Conservation (phyloP, 1,140 invertebrate genomes). For the Steinernema feltiae region DNA sequence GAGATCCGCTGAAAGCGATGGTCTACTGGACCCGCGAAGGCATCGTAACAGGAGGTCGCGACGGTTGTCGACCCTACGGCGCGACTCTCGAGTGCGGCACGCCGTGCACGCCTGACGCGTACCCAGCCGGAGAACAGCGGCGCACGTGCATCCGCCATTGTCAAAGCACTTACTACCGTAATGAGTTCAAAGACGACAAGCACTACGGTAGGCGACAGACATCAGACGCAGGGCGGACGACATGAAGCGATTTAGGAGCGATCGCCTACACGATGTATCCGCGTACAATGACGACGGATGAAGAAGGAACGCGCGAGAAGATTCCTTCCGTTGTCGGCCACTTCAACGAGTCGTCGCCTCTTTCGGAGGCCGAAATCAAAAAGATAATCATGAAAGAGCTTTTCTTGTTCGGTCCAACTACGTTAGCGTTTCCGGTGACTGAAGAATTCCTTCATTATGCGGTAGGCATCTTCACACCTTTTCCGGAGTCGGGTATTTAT, state of each 20-base stretch:
- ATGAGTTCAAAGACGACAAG: slow-evolving; percentile 53
- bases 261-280: slow-evolving; percentile 56
- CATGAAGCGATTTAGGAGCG: slow-evolving; percentile 41
- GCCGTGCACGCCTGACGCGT: slow-evolving; percentile 50
- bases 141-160: slow-evolving; percentile 45
- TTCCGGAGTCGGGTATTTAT: slow-evolving; percentile 46
- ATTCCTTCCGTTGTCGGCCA: slow-evolving; percentile 49
- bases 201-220: slow-evolving; percentile 40
- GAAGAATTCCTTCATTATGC: slow-evolving; percentile 57
- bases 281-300: slow-evolving; percentile 52
- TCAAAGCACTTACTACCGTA: slow-evolving; percentile 53
- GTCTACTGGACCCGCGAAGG: slow-evolving; percentile 51
- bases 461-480: slow-evolving; percentile 50
- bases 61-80: slow-evolving; percentile 53
- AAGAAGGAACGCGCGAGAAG: slow-evolving; percentile 37
- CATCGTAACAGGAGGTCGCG: slow-evolving; percentile 54
- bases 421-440: slow-evolving; percentile 56
- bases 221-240: neutral
- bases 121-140: slow-evolving; percentile 45
- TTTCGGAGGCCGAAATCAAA: slow-evolving; percentile 11
- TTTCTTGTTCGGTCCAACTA: slow-evolving; percentile 52
- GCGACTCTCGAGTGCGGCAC: slow-evolving; percentile 49
- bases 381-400: slow-evolving; percentile 53
- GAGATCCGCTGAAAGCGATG: slow-evolving; percentile 52
- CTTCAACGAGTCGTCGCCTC: slow-evolving; percentile 43